A percentile compares a stretch with the other conserved stretches of the same genome.
These are phyloP conservation scores for Callipepla squamata DNA, from an alignment of 2,113 vertebrate species.

Conservation along the genomic window DNA sequence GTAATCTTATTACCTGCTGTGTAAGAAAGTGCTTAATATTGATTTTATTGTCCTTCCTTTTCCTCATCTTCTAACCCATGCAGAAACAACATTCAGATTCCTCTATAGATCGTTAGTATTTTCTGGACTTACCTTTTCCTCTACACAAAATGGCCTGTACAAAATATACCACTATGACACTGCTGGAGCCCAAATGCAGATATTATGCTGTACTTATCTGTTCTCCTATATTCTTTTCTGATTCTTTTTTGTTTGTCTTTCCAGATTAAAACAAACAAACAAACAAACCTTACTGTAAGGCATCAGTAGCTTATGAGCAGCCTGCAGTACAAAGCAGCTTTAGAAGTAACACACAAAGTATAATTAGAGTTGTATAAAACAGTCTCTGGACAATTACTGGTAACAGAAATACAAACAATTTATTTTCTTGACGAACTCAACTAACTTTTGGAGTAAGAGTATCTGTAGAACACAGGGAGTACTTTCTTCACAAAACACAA, in stretches of 20 bases:
- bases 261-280: neutral
- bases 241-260: neutral
- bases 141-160: neutral
- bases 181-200: neutral
- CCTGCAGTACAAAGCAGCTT: neutral
- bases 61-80: neutral
- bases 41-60: neutral
- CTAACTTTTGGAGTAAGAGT: neutral
- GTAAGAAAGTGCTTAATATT: neutral
- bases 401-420: neutral
- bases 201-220: neutral
- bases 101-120: neutral
- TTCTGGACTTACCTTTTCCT: neutral
- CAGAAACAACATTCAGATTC: neutral
- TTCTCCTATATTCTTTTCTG: neutral
- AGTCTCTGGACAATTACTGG: neutral
- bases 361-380: neutral
- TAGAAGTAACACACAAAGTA: fast-evolving
- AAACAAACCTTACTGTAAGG: neutral
- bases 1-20: neutral
- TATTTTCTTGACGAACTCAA: neutral
- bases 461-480: neutral
- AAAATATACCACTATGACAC: neutral
- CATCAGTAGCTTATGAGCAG: neutral
- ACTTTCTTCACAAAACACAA: neutral